These are phyloP conservation scores for Hydropsyche tenuis DNA, from an alignment of 1,140 invertebrate genomes.

Conservation along the genomic window DNA sequence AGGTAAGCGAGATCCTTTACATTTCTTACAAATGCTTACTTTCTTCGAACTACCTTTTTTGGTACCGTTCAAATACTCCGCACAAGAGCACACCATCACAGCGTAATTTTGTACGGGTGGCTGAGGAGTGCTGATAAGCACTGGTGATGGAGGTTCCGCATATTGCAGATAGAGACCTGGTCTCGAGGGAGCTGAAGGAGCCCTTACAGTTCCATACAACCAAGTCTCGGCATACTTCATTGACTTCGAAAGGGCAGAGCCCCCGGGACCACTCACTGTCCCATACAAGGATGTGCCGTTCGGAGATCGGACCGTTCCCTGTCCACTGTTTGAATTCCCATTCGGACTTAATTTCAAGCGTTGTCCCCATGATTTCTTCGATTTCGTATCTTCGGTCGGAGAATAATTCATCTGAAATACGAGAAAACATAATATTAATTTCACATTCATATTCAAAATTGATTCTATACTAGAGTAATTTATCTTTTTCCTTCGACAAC, in stretches of 20 bases:
- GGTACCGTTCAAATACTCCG: slow-evolving; percentile 76
- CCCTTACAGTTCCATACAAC: slow-evolving; percentile 78
- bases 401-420: slow-evolving; percentile 49
- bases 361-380: slow-evolving; percentile 62
- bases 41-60: slow-evolving; percentile 72
- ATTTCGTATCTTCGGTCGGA: slow-evolving; percentile 57
- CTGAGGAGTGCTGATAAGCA: slow-evolving; percentile 61
- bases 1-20: slow-evolving; percentile 75
- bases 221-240: slow-evolving; percentile 85
- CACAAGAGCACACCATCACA: slow-evolving; percentile 77
- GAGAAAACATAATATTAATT: slow-evolving; percentile 31
- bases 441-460: not conserved
- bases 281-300: slow-evolving; percentile 54
- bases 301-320: not conserved
- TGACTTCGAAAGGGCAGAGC: slow-evolving; percentile 73
- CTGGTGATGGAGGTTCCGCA: slow-evolving; percentile 64
- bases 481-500: slow-evolving; percentile 1
- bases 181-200: slow-evolving; percentile 60
- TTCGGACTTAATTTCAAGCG: slow-evolving; percentile 54
- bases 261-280: slow-evolving; percentile 60
- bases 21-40: slow-evolving; percentile 77
- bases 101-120: slow-evolving; percentile 65
- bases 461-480: not conserved
- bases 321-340: slow-evolving; percentile 21
- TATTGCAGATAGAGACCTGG: slow-evolving; percentile 62